Evolutionary conservation across 2,113 vertebrate genomes (phyloP).

Genomic region (Myotis lucifugus): DNA sequence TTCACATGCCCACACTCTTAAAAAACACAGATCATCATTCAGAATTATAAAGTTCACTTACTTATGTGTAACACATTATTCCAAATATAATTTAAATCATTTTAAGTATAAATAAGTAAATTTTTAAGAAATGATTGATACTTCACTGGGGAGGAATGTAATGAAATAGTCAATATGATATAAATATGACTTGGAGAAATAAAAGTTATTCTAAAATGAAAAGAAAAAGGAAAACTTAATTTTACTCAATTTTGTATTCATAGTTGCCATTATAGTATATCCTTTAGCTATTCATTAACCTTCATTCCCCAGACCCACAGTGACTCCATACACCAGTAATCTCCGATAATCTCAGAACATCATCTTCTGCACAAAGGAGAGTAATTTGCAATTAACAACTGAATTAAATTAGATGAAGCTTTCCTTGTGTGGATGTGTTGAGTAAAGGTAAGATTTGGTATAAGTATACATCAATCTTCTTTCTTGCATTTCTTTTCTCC

Average conservation of each 20-base stretch:
- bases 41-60: slow-evolving; percentile 31
- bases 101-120: slow-evolving; percentile 25
- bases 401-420: slow-evolving; percentile 22
- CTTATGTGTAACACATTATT: slow-evolving; percentile 6
- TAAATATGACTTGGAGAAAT: slow-evolving; percentile 44
- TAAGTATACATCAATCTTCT: neutral
- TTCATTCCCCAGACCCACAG: neutral
- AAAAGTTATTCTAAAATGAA: slow-evolving; percentile 32
- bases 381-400: neutral
- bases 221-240: slow-evolving; percentile 11
- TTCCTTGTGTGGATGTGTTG: neutral
- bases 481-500: slow-evolving; percentile 2
- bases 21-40: slow-evolving; percentile 29
- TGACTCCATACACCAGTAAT: neutral
- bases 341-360: neutral
- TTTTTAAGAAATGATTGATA: neutral
- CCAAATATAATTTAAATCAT: slow-evolving; percentile 42
- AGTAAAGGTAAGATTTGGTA: slow-evolving; percentile 26
- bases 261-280: neutral
- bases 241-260: slow-evolving; percentile 50
- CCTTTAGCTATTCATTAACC: neutral
- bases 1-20: slow-evolving; percentile 23
- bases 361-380: neutral
- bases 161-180: slow-evolving; percentile 8
- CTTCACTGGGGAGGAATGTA: neutral